phyloP scores from a whole-genome alignment of 2,888 invertebrate genomes.

The Scaptomyza flava region DNA sequence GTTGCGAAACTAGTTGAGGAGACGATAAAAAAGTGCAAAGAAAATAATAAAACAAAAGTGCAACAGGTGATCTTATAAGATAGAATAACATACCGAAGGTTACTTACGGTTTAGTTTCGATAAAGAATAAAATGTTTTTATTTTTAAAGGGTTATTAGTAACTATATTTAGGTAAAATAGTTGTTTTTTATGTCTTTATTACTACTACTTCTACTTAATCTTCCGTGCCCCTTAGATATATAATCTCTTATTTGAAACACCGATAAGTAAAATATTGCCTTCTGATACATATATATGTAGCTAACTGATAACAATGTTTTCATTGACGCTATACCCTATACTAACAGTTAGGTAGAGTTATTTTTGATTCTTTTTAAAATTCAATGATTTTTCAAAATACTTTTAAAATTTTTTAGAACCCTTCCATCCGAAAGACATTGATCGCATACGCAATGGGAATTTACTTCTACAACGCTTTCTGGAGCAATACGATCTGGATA shows the following conservation, averaged over 20 bases:
- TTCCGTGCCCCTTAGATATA: neutral
- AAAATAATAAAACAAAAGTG: too few species aligned
- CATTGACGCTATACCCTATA: neutral
- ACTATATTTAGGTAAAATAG: neutral
- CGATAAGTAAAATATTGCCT: neutral
- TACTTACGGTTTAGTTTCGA: too few species aligned
- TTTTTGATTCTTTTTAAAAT: too few species aligned
- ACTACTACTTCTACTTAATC: neutral
- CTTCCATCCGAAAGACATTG: slow-evolving; percentile 89
- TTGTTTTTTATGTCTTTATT: neutral
- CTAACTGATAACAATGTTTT: neutral
- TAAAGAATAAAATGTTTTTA: too few species aligned
- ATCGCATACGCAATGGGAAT: slow-evolving; percentile 88
- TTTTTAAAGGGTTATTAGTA: neutral
- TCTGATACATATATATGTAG: neutral
- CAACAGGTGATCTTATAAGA: too few species aligned
- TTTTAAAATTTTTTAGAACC: slow-evolving; percentile 33
- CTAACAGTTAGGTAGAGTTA: too few species aligned
- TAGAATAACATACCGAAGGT: too few species aligned
- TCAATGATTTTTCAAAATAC: neutral
- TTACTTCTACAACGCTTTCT: slow-evolving; percentile 90
- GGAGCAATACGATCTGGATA: slow-evolving; percentile 89
- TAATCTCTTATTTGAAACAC: neutral
- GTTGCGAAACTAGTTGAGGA: neutral
- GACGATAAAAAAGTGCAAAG: too few species aligned